Base-by-base conservation (phyloP, 1,140 invertebrate genomes). In the Himalopsyche phryganea region DNA sequence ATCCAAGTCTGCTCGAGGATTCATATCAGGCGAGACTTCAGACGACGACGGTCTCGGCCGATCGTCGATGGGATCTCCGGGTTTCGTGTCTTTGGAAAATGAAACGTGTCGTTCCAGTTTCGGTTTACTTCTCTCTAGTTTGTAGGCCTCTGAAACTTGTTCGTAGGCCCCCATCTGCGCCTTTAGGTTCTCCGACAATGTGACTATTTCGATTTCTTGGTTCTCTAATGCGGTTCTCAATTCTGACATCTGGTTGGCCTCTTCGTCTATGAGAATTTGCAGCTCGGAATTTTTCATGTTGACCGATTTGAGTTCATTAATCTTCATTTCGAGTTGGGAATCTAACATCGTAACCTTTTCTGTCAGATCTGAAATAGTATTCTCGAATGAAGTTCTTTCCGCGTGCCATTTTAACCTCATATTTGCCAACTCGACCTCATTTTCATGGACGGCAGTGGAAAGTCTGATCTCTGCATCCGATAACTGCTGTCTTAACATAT, bases 1-100 rank as follows among this genome's bases (percentile, higher is more conserved):
- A 71, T 94, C 90, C 40, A 94, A 74, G 69, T 94, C 90, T 2
- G 83, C 79, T 67, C 81, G 73, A 0, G 79, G 76, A 20, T 70
- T 35, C 45, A 44, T 1, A 54, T 60, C 56, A 35, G 67, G 52
- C 41, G 67, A 54, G 1, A n/a, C 47, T 48, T 6, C 66, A 63
- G 5, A 46, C 47, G 10, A 70, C 66, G 1, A 50, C 32, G 18
- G 59, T 71, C 11, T 72, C 19, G 46, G 40, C 18, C 7, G 33
- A 15, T 58, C 44, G 17, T 13, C 28, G 7, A 33, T 45, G 52
- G 60, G 53, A n/a, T 50, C 62, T 13, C 50, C 58, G 3, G 53
- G 58, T 54, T 64, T 64, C 68, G 63, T 74, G 69, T 10, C 74
- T 68, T 49, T 72, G 55, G 62, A 76, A 76, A 48, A 74, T 70